phyloP scores from a whole-genome alignment of 35 echinoderm and acorn worm genomes.

The Ptychodera flava region DNA sequence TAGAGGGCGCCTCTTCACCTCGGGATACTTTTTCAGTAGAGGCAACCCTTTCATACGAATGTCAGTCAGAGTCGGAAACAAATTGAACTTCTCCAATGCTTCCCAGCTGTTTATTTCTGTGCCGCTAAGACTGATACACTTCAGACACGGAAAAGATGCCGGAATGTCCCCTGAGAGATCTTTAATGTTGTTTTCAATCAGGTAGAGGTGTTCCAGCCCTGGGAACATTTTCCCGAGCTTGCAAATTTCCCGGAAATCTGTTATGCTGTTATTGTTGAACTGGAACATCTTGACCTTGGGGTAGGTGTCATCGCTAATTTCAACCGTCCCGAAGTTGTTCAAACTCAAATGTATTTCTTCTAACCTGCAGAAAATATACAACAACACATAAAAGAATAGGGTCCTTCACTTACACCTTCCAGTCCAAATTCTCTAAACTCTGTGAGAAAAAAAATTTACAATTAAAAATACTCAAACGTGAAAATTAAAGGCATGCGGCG shows the following conservation, averaged over 20 bases:
- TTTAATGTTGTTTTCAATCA: slow-evolving; percentile 22
- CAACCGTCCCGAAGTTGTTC: slow-evolving; percentile 25
- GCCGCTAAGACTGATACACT: slow-evolving; percentile 23
- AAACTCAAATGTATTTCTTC: slow-evolving; percentile 58
- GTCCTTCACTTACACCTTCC: too few relatives aligned
- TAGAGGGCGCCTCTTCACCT: slow-evolving; percentile 23
- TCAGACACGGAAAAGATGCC: slow-evolving; percentile 22
- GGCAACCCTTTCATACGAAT: slow-evolving; percentile 28
- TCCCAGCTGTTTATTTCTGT: slow-evolving; percentile 35
- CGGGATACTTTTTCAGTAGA: slow-evolving; percentile 6
- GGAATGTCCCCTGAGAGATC: neutral
- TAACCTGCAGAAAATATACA: slow-evolving; percentile 21
- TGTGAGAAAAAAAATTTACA: too few relatives aligned
- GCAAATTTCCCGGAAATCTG: slow-evolving; percentile 30
- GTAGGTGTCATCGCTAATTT: neutral
- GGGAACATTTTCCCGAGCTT: slow-evolving; percentile 50
- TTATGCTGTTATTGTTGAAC: slow-evolving; percentile 57
- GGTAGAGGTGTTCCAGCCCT: slow-evolving; percentile 27
- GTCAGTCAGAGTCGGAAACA: slow-evolving; percentile 30
- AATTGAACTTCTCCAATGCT: slow-evolving; percentile 33
- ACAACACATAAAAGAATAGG: too few relatives aligned
- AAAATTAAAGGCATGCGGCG: too few relatives aligned
- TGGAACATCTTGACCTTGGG: slow-evolving; percentile 33
- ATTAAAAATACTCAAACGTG: too few relatives aligned
- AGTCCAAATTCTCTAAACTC: too few relatives aligned